Percentiles rank a stretch among this genome's conserved stretches.
Conservation (phyloP, 2,797 vertebrate genomes). For the Austrolebias charrua region DNA sequence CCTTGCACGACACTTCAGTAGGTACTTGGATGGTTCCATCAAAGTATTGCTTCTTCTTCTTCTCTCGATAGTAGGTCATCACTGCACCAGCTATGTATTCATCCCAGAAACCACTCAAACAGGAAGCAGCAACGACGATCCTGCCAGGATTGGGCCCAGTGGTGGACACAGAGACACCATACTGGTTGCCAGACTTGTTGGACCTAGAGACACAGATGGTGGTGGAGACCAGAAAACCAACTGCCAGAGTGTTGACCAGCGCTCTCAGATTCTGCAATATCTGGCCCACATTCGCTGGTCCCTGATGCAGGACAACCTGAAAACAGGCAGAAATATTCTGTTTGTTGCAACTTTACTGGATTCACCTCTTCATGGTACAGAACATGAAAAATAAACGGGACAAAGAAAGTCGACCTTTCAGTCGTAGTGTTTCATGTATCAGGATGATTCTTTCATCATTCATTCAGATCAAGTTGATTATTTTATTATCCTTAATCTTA, state of each 20-base stretch:
- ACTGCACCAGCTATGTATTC: constrained; percentile 30
- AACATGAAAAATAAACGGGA: too few species aligned
- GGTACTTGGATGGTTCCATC: constrained; percentile 34
- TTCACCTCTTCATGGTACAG: too few species aligned
- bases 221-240: not conserved
- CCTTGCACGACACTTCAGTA: not conserved
- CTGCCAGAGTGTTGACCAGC: accelerated
- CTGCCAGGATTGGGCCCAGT: accelerated
- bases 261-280: accelerated
- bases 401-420: too few species aligned
- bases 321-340: not conserved
- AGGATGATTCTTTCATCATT: too few species aligned
- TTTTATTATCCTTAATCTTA: too few species aligned
- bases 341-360: too few species aligned
- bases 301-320: not conserved
- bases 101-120: constrained; percentile 17
- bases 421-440: too few species aligned
- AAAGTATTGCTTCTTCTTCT: accelerated
- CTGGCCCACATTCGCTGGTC: accelerated
- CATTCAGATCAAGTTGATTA: too few species aligned
- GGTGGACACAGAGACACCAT: constrained; percentile 46
- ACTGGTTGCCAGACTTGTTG: constrained; percentile 6
- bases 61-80: constrained; percentile 24
- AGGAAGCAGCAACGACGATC: constrained; percentile 17
- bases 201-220: constrained; percentile 11